phyloP scores from a whole-genome alignment of 1,140 invertebrate genomes.

The Drosophila fuyamai region DNA sequence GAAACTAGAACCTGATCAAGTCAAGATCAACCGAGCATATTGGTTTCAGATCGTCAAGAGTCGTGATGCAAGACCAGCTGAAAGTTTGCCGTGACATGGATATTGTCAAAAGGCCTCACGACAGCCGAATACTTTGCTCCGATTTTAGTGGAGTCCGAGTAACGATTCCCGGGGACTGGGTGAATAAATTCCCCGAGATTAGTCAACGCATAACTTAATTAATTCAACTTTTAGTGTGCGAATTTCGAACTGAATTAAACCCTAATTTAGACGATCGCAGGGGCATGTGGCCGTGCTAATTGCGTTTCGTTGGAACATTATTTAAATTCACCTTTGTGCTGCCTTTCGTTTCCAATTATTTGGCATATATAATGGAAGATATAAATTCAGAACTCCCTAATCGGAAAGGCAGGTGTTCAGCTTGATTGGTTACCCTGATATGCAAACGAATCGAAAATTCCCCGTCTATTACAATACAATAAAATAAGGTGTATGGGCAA shows the following conservation, averaged over 20 bases:
- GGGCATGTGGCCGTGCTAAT: conserved; percentile 47
- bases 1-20: conserved; percentile 22
- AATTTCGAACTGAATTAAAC: conserved; percentile 27
- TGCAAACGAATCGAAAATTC: conserved; percentile 19
- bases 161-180: background rate
- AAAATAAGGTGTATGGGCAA: background rate
- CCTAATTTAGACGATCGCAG: conserved; percentile 43
- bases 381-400: conserved; percentile 25
- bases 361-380: conserved; percentile 10
- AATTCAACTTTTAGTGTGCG: conserved; percentile 54
- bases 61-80: conserved; percentile 40
- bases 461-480: conserved; percentile 23
- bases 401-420: conserved; percentile 42
- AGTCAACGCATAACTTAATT: conserved; percentile 16
- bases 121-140: conserved; percentile 35
- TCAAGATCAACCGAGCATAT: conserved; percentile 39
- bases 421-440: conserved; percentile 34
- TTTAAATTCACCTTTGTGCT: conserved; percentile 31
- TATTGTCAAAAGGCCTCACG: conserved; percentile 31
- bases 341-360: conserved; percentile 9
- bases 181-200: conserved; percentile 6
- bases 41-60: conserved; percentile 39
- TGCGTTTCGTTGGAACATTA: conserved; percentile 55
- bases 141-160: background rate
- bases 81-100: conserved; percentile 48